These are phyloP conservation scores for Hippocampus abdominalis DNA, from an alignment of 2,113 vertebrate genomes.

Conservation along the genomic window DNA sequence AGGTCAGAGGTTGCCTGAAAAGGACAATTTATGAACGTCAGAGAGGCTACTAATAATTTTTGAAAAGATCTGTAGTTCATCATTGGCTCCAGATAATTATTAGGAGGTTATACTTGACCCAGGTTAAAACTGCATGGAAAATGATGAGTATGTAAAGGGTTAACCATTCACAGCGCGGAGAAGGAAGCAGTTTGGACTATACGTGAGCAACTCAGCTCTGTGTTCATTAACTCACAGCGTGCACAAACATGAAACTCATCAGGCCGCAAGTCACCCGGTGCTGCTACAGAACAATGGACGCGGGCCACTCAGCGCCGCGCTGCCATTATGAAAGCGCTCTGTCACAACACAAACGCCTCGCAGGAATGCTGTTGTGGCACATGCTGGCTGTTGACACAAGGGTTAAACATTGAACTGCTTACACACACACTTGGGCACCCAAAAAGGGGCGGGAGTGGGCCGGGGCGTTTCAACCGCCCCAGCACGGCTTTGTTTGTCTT, in stretches of 20 bases:
- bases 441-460: slow-evolving; percentile 59
- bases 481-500: slow-evolving; percentile 53
- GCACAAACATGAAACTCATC: slow-evolving; percentile 50
- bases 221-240: slow-evolving; percentile 40
- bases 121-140: background rate
- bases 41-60: background rate
- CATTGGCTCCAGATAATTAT: slow-evolving; percentile 9
- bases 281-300: slow-evolving; percentile 35
- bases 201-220: slow-evolving; percentile 45
- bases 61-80: background rate
- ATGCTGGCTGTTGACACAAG: slow-evolving; percentile 60
- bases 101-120: background rate
- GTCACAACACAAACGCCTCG: slow-evolving; percentile 58
- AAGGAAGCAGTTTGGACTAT: slow-evolving; percentile 13
- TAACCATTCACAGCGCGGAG: slow-evolving; percentile 60
- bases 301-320: slow-evolving; percentile 22
- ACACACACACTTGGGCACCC: slow-evolving; percentile 42
- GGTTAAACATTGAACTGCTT: slow-evolving; percentile 62
- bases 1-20: background rate
- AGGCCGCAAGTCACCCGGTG: slow-evolving; percentile 17
- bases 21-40: background rate
- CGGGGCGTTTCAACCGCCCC: slow-evolving; percentile 50
- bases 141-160: background rate
- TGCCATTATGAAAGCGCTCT: slow-evolving; percentile 57
- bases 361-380: slow-evolving; percentile 70